phyloP scores from a whole-genome alignment of 2,797 vertebrate genomes.

The Phrynocephalus vlangalii region DNA sequence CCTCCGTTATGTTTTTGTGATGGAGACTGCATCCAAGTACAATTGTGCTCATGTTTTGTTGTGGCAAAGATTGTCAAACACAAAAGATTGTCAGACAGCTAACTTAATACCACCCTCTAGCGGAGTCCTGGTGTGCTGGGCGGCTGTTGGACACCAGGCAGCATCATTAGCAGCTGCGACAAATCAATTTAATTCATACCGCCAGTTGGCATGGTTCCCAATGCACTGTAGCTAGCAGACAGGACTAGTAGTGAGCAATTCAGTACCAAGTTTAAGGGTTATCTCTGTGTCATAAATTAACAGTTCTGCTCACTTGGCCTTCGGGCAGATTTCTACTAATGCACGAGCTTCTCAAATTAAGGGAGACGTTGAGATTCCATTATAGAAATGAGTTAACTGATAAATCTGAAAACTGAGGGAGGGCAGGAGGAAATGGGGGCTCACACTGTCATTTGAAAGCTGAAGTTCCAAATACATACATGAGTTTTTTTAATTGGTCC shows the following conservation, averaged over 20 bases:
- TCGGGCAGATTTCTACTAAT: not conserved
- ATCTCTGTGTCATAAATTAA: not conserved
- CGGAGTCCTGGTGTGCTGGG: constrained; percentile 22
- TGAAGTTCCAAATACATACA: not conserved
- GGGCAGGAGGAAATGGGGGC: not conserved
- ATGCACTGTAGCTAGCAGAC: not conserved
- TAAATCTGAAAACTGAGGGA: not conserved
- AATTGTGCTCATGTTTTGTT: rapidly evolving
- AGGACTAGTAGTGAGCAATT: not conserved
- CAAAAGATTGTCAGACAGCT: rapidly evolving
- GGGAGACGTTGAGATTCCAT: not conserved
- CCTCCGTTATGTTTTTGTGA: not conserved
- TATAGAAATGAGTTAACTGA: not conserved
- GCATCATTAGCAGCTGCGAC: not conserved
- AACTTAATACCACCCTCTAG: constrained; percentile 68
- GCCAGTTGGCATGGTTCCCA: not conserved
- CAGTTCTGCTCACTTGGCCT: rapidly evolving
- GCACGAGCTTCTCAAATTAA: not conserved
- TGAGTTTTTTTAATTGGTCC: not conserved
- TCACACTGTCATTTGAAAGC: not conserved
- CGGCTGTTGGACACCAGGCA: not conserved
- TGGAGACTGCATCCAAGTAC: not conserved
- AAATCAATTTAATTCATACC: constrained; percentile 25
- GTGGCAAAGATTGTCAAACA: too few relatives aligned
- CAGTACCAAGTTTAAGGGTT: constrained; percentile 8